phyloP scores from a whole-genome alignment of 2,888 invertebrate species.

The Latheticus oryzae region DNA sequence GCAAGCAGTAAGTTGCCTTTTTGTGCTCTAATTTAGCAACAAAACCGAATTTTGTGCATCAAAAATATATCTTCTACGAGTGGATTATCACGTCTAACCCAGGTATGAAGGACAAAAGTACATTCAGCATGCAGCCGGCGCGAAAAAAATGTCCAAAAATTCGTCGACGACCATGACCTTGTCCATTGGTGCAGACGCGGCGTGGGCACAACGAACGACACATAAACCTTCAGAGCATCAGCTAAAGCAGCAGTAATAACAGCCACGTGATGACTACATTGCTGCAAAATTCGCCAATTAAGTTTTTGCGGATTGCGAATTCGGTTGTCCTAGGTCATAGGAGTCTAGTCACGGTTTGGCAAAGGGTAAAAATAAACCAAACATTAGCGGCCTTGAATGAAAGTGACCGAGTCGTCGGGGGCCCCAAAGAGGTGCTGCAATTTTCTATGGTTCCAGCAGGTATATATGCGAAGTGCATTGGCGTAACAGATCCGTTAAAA shows the following conservation, averaged over 20 bases:
- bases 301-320: conserved; percentile 52
- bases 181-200: conserved; percentile 47
- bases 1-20: too few species aligned
- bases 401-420: conserved; percentile 59
- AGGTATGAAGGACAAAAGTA: conserved; percentile 43
- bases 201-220: conserved; percentile 39
- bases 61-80: too few species aligned
- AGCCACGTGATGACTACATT: conserved; percentile 48
- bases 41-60: too few species aligned
- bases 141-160: conserved; percentile 40
- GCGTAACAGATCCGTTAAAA: conserved; percentile 6
- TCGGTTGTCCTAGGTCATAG: conserved; percentile 60
- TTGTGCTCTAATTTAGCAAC: too few species aligned
- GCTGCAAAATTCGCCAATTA: conserved; percentile 52
- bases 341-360: conserved; percentile 56
- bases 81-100: too few species aligned
- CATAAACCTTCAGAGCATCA: conserved; percentile 31
- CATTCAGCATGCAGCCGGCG: conserved; percentile 9
- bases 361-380: conserved; percentile 62
- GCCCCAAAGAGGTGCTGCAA: conserved; percentile 58
- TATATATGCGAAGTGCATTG: conserved; percentile 35
- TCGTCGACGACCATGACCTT: conserved; percentile 46
- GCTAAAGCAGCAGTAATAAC: too few species aligned
- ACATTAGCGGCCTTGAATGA: conserved; percentile 61
- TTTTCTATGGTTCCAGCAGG: conserved; percentile 28